Percentiles rank a stretch among this genome's conserved stretches.
Evolutionary conservation across 2,113 vertebrate species (phyloP).

Genomic region (Oncorhynchus clarkii): DNA sequence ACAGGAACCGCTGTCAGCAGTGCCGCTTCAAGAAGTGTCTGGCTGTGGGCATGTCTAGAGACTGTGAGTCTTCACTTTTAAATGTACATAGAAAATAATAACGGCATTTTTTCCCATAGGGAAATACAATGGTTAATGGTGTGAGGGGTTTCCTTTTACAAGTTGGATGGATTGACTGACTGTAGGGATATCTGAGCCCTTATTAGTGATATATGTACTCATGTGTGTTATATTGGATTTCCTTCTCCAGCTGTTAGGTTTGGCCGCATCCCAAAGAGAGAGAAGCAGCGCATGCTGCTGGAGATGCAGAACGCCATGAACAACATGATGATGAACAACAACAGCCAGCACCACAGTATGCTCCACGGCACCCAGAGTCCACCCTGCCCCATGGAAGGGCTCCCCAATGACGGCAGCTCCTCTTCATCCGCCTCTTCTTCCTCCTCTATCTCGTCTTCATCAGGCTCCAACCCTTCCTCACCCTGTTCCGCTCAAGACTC

Average conservation of each 20-base stretch:
- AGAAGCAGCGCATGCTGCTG: slow-evolving; percentile 96
- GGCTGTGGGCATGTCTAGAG: slow-evolving; percentile 95
- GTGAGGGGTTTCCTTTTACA: too few species aligned
- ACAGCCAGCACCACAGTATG: slow-evolving; percentile 73
- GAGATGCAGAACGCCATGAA: slow-evolving; percentile 99
- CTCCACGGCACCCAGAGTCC: slow-evolving; percentile 63
- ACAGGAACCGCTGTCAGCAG: slow-evolving; percentile 96
- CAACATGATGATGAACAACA: slow-evolving; percentile 94
- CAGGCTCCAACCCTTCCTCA: slow-evolving; percentile 67
- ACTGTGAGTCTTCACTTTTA: slow-evolving; percentile 76
- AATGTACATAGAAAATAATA: background rate
- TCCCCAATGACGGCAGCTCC: slow-evolving; percentile 68
- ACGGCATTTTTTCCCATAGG: background rate
- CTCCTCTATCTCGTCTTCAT: slow-evolving; percentile 62
- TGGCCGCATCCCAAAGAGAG: slow-evolving; percentile 95
- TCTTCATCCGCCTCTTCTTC: slow-evolving; percentile 61
- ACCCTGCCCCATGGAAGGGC: slow-evolving; percentile 48
- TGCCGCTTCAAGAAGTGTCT: slow-evolving; percentile 98
- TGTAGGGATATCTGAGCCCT: too few species aligned
- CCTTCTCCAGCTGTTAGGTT: slow-evolving; percentile 87
- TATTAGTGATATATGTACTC: background rate
- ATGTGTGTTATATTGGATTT: background rate
- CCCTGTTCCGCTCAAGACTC: slow-evolving; percentile 64
- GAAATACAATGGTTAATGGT: too few species aligned
- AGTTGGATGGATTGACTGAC: too few species aligned